phyloP scores from a whole-genome alignment of 2,113 vertebrate genomes.

The Formicarius rufipectus region DNA sequence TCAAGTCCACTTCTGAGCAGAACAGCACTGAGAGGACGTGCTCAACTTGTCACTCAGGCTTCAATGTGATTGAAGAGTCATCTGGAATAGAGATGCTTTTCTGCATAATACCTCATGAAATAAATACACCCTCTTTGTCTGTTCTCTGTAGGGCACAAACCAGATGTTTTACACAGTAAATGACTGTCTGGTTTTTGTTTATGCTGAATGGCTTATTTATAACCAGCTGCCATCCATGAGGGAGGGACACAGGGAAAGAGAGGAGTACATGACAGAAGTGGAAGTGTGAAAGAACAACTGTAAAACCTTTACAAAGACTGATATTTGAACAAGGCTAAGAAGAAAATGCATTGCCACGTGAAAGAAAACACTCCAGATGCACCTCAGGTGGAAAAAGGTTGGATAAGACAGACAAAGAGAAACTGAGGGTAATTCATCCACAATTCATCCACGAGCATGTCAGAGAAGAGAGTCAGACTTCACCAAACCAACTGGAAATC shows the following conservation, averaged over 20 bases:
- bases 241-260: background rate
- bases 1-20: background rate
- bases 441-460: too few species aligned
- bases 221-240: slow-evolving; percentile 22
- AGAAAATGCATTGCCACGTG: background rate
- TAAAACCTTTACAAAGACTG: background rate
- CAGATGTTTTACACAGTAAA: slow-evolving; percentile 23
- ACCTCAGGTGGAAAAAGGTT: background rate
- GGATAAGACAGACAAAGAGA: background rate
- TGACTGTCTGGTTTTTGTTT: slow-evolving; percentile 14
- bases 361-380: background rate
- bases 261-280: background rate
- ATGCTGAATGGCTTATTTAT: slow-evolving; percentile 12
- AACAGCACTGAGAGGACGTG: background rate
- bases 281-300: background rate
- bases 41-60: background rate
- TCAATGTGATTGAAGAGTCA: background rate
- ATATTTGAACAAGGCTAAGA: background rate
- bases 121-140: background rate
- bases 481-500: background rate
- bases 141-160: background rate
- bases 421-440: background rate
- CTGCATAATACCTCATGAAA: background rate
- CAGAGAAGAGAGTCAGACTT: background rate
- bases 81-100: background rate